Conservation (phyloP, 2,797 vertebrate genomes). For the Melanotaenia trifasciata region DNA sequence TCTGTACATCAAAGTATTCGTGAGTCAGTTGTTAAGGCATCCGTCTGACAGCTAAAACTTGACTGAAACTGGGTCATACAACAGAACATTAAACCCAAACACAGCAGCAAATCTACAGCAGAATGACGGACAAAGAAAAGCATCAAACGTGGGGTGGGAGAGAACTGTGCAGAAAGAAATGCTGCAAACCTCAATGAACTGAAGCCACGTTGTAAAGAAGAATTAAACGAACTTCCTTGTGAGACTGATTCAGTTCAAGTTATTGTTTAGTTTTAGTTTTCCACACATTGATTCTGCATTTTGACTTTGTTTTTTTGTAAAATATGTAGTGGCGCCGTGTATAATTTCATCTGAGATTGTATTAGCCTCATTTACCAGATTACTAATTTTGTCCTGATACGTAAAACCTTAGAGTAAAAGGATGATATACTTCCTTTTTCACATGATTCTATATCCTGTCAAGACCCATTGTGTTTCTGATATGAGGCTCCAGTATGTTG, state of each 20-base stretch:
- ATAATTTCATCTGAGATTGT: not conserved
- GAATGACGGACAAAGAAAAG: not conserved
- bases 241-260: no score
- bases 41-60: no score
- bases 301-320: no score
- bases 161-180: not conserved
- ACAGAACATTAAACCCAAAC: no score
- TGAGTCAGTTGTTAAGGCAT: no score
- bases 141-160: not conserved
- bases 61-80: no score
- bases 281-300: not conserved
- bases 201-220: no score
- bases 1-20: no score
- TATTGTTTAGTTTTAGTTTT: not conserved
- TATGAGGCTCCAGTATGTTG: constrained; percentile 2
- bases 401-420: no score
- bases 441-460: not conserved
- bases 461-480: not conserved
- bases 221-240: no score
- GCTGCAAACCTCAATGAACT: no score
- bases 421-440: not conserved
- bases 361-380: not conserved
- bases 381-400: no score
- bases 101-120: not conserved
- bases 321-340: not conserved